Conservation (phyloP, 1,140 invertebrate species). For the Drosophila pachea region DNA sequence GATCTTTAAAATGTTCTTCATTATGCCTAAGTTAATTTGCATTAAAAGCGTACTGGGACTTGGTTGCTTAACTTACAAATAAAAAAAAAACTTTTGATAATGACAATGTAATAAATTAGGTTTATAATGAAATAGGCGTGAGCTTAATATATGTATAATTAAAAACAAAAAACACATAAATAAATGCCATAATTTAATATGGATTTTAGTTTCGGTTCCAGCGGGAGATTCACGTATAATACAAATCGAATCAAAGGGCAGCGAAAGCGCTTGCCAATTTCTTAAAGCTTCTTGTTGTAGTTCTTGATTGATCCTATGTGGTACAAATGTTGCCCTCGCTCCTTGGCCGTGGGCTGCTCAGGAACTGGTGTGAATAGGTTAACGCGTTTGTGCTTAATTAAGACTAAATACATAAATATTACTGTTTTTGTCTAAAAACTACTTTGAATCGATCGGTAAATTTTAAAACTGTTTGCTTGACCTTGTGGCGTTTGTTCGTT, state of each 20-base stretch:
- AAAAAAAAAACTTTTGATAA: slow-evolving; percentile 16
- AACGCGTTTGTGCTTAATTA: slow-evolving; percentile 41
- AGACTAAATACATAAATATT: slow-evolving; percentile 17
- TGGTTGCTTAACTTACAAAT: slow-evolving; percentile 35
- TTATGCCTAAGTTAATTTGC: slow-evolving; percentile 55
- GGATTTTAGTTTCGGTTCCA: slow-evolving; percentile 18
- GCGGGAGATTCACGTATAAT: slow-evolving; percentile 56
- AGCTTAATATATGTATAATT: slow-evolving; percentile 32
- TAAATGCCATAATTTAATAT: slow-evolving; percentile 53
- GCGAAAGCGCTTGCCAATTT: slow-evolving; percentile 33
- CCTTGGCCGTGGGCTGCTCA: slow-evolving; percentile 41
- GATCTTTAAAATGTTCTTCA: slow-evolving; percentile 16
- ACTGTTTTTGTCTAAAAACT: slow-evolving; percentile 41
- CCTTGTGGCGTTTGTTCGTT: neutral
- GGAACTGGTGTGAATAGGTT: slow-evolving; percentile 63
- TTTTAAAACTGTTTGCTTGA: slow-evolving; percentile 41
- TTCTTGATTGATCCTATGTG: slow-evolving; percentile 41
- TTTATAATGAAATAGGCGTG: slow-evolving; percentile 34
- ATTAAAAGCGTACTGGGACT: slow-evolving; percentile 52
- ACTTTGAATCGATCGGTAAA: slow-evolving; percentile 45
- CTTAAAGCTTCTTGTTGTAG: slow-evolving; percentile 64
- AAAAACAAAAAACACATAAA: slow-evolving; percentile 39
- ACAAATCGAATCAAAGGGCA: slow-evolving; percentile 51
- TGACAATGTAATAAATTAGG: slow-evolving; percentile 62
- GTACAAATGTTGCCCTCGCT: slow-evolving; percentile 32